phyloP scores from a whole-genome alignment of 2,113 vertebrate genomes.

The Centrocercus urophasianus region DNA sequence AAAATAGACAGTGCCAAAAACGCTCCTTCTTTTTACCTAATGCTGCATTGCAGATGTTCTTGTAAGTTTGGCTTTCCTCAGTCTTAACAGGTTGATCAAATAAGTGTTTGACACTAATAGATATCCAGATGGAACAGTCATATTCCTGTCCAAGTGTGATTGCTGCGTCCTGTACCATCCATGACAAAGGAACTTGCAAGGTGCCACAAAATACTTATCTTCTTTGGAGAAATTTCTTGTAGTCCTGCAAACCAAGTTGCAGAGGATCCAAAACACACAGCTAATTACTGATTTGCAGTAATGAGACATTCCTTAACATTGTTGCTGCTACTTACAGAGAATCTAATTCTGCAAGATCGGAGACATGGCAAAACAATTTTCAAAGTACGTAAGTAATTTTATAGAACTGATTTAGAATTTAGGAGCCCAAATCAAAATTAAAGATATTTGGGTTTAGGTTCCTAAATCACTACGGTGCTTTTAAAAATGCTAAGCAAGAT shows the following conservation, averaged over 20 bases:
- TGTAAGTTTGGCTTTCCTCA: conserved; percentile 45
- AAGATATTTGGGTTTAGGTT: conserved; percentile 3
- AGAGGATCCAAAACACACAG: background rate
- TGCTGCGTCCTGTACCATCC: background rate
- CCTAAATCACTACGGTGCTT: conserved; percentile 65
- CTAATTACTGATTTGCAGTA: background rate
- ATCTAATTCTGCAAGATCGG: background rate
- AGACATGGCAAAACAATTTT: background rate
- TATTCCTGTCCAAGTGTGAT: background rate
- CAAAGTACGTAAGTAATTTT: background rate
- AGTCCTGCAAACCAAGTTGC: background rate
- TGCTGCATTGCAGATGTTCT: conserved; percentile 60
- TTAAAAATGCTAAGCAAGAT: conserved; percentile 28
- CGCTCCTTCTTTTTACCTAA: conserved; percentile 54
- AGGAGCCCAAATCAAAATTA: conserved; percentile 23
- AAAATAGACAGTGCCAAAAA: conserved; percentile 78
- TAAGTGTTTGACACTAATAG: background rate
- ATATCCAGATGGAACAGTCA: background rate
- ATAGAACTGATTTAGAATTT: conserved; percentile 17
- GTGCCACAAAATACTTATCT: background rate
- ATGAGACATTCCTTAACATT: background rate
- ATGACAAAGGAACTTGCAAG: background rate
- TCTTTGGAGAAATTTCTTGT: background rate
- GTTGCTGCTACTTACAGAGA: background rate
- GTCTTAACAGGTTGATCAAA: conserved; percentile 31